Base-by-base conservation (phyloP, 1,140 invertebrate genomes). In the Meteorus sp. region DNA sequence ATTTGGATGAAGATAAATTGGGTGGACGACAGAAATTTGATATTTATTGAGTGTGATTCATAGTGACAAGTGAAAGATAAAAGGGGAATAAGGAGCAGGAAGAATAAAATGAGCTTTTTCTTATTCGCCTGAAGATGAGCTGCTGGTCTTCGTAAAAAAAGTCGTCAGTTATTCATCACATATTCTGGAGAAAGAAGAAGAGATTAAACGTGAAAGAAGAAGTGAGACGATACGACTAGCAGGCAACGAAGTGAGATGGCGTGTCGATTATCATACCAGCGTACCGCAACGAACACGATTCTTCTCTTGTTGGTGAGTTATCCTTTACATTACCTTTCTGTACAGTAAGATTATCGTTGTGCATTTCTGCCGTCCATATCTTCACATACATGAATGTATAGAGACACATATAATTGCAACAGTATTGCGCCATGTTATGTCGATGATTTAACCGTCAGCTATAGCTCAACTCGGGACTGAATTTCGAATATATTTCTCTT, bases 221-320 rank as follows among this genome's bases (percentile, higher is more conserved):
- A n/a, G n/a, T n/a, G n/a, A n/a, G n/a, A n/a, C n/a, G n/a, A n/a
- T n/a, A n/a, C n/a, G n/a, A n/a, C n/a, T n/a, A n/a, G n/a, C n/a
- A n/a, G n/a, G n/a, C n/a, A n/a, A n/a, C n/a, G n/a, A n/a, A n/a
- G n/a, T n/a, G 75, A 75, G 68, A 80, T 80, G 78, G 77, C 78
- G 71, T 60, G 61, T 61, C 69, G 72, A 72, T 71, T 72, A 68
- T 66, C 68, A 35, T 67, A 74, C 59, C 68, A 69, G 71, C 66
- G 63, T 60, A 76, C 71, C 54, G 67, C 71, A 65, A 75, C 72
- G 59, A 74, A 75, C 69, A 72, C 76, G 61, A 70, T 69, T 60
- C 69, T 80, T 69, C 61, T 79, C 63, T 65, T 79, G 47, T 63
- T 80, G 78, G 76, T 80, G 69, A 75, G 76, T 73, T 64, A 7